phyloP scores from a whole-genome alignment of 35 echinoderm and acorn worm genomes.

The Ptychodera flava region DNA sequence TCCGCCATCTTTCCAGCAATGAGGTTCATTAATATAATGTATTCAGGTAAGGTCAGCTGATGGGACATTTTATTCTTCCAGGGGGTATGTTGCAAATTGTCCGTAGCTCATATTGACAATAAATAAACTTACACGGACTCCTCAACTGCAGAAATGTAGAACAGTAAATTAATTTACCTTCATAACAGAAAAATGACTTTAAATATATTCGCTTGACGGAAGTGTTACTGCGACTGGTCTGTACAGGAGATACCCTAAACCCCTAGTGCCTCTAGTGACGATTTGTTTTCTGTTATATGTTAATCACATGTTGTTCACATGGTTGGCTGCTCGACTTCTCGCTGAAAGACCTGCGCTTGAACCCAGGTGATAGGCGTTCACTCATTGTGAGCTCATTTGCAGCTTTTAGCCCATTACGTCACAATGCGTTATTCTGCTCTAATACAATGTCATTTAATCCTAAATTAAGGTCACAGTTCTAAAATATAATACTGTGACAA shows the following conservation, averaged over 20 bases:
- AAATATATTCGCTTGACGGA: background rate
- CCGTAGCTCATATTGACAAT: background rate
- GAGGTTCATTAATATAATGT: background rate
- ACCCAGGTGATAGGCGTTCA: too few species aligned
- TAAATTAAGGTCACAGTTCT: too few species aligned
- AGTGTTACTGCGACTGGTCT: background rate
- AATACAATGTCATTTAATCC: too few species aligned
- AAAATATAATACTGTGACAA: too few species aligned
- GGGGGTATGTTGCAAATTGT: background rate
- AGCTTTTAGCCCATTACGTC: too few species aligned
- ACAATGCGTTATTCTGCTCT: too few species aligned
- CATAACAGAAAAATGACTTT: background rate
- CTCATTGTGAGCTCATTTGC: too few species aligned
- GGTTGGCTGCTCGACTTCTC: too few species aligned
- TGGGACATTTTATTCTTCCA: background rate
- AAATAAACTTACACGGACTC: background rate
- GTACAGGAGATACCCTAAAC: background rate
- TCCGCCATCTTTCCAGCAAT: constrained; percentile 64
- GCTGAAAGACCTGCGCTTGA: too few species aligned
- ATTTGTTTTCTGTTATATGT: background rate
- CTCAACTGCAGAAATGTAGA: background rate
- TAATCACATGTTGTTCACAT: background rate
- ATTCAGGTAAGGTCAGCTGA: background rate
- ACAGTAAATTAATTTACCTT: background rate
- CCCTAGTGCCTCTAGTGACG: too few species aligned